Evolutionary conservation across 1,140 invertebrate species (phyloP).

Genomic region (Ceratoteleas bidentatus): DNA sequence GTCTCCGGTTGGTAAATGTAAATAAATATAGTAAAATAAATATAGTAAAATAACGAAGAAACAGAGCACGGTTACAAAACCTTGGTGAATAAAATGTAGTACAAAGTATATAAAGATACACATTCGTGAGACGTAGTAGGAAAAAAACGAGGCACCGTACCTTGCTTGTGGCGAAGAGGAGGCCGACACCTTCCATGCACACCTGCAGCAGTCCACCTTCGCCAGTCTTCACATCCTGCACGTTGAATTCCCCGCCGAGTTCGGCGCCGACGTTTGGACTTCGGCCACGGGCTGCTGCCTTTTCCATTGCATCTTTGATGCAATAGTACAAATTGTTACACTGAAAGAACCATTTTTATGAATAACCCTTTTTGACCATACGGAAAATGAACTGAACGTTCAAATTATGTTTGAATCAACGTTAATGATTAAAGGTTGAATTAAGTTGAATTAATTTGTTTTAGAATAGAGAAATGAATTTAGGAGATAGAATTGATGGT

Average conservation of each 20-base stretch:
- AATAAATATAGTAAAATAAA: conserved; percentile 41
- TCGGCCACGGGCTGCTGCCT: conserved; percentile 92
- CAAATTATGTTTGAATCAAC: too few relatives aligned
- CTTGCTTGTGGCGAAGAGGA: conserved; percentile 99
- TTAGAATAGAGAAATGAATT: too few relatives aligned
- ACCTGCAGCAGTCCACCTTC: conserved; percentile 99
- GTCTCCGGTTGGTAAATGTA: conserved; percentile 5
- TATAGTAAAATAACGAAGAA: conserved; percentile 8
- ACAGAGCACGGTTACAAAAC: conserved; percentile 43
- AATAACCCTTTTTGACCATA: too few relatives aligned
- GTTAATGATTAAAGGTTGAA: too few relatives aligned
- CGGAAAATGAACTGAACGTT: too few relatives aligned
- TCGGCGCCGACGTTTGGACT: conserved; percentile 88
- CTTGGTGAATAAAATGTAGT: conserved; percentile 34
- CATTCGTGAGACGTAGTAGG: conserved; percentile 55
- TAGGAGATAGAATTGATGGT: too few relatives aligned
- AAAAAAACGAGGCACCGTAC: conserved; percentile 82
- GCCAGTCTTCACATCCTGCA: conserved; percentile 97
- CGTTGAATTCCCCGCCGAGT: conserved; percentile 98
- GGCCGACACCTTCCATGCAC: conserved; percentile 99
- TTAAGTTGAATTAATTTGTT: too few relatives aligned
- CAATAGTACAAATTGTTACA: conserved; percentile 99
- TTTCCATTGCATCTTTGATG: conserved; percentile 99
- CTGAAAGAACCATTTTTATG: too few relatives aligned
- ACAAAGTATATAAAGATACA: conserved; percentile 56